Conservation (phyloP, 2,113 vertebrate genomes). For the Pteropus alecto region DNA sequence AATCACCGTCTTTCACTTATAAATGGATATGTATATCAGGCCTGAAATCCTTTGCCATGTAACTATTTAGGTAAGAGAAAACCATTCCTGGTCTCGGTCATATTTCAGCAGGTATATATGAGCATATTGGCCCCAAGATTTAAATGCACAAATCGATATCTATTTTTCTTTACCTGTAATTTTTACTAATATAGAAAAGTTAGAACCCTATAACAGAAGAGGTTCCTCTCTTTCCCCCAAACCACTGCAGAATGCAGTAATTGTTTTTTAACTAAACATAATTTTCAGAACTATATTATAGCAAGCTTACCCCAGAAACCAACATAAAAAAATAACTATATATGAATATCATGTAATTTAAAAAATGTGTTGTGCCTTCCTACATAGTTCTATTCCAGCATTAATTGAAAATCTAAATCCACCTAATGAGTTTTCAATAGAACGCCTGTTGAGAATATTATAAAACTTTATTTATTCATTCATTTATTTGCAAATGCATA, state of each 20-base stretch:
- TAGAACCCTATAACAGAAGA: neutral
- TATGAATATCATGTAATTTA: neutral
- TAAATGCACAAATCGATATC: neutral
- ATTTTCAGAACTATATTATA: neutral
- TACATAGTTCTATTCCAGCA: neutral
- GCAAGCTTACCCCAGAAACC: neutral
- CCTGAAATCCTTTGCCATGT: neutral
- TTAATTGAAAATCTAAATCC: slow-evolving; percentile 59
- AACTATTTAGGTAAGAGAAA: neutral
- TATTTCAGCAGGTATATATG: neutral
- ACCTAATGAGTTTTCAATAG: slow-evolving; percentile 48
- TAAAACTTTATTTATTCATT: slow-evolving; percentile 10
- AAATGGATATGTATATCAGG: neutral
- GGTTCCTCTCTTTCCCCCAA: neutral
- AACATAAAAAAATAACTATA: slow-evolving; percentile 32
- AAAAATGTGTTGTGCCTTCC: slow-evolving; percentile 39
- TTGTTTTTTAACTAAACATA: neutral
- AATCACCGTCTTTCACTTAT: neutral
- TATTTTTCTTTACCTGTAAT: neutral
- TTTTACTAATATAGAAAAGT: neutral
- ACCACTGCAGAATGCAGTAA: neutral
- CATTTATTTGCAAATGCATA: slow-evolving; percentile 44
- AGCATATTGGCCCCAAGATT: neutral
- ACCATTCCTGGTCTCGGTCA: neutral
- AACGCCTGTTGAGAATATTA: neutral